Evolutionary conservation across 2,797 vertebrate genomes (phyloP).

Genomic region (Arnoldichthys spilopterus): DNA sequence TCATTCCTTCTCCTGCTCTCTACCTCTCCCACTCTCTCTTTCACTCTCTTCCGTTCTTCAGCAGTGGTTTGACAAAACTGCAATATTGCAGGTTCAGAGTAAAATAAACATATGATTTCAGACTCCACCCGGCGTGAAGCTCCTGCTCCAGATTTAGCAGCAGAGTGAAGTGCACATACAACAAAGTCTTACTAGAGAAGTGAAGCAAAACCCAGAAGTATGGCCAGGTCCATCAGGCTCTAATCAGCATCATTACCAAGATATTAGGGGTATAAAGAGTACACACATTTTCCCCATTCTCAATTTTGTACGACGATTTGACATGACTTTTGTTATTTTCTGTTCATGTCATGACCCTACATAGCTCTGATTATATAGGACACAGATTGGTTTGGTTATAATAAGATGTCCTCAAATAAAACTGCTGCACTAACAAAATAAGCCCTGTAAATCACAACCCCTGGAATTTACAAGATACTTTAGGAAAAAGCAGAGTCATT

Average conservation of each 20-base stretch:
- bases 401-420: neutral
- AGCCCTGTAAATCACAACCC: neutral
- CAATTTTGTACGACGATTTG: neutral
- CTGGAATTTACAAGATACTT: too few species aligned
- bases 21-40: neutral
- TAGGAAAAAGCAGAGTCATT: too few species aligned
- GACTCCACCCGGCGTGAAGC: conserved; percentile 39
- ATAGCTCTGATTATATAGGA: neutral
- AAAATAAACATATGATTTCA: conserved; percentile 45
- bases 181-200: conserved; percentile 24
- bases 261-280: neutral
- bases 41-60: conserved; percentile 8
- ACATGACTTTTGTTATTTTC: neutral
- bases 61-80: conserved; percentile 38
- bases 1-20: neutral
- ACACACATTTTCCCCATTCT: neutral
- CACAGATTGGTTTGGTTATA: neutral
- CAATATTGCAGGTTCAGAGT: conserved; percentile 32
- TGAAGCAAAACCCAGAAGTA: conserved; percentile 17
- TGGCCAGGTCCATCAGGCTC: conserved; percentile 7
- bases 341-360: too few species aligned
- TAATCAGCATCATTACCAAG: conserved; percentile 5
- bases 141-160: conserved; percentile 35
- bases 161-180: neutral
- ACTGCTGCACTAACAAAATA: neutral